phyloP scores from a whole-genome alignment of 2,888 invertebrate species.

The Zygaena filipendulae region DNA sequence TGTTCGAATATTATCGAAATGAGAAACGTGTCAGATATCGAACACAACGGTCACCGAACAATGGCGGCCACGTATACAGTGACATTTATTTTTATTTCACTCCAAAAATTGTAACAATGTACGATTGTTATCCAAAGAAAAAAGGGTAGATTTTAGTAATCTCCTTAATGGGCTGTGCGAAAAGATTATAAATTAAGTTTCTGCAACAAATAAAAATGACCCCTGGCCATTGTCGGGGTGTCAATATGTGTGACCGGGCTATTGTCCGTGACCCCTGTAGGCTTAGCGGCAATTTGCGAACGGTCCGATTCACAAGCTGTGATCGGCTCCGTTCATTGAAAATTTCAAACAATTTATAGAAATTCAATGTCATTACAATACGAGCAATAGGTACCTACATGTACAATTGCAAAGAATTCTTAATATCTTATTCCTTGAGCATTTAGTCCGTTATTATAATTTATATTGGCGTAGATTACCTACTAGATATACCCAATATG shows the following conservation, averaged over 20 bases:
- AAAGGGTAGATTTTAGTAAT: slow-evolving; percentile 67
- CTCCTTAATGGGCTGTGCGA: slow-evolving; percentile 69
- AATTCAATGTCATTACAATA: slow-evolving; percentile 32
- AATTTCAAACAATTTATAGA: slow-evolving; percentile 35
- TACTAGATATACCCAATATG: no score
- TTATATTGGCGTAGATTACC: no score
- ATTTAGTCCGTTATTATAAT: no score
- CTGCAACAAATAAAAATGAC: slow-evolving; percentile 69
- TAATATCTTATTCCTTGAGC: no score
- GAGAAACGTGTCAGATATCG: slow-evolving; percentile 54
- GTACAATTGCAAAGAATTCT: no score
- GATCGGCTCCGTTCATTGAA: slow-evolving; percentile 31
- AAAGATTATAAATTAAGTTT: slow-evolving; percentile 71
- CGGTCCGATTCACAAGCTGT: slow-evolving; percentile 45
- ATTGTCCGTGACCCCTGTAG: slow-evolving; percentile 59
- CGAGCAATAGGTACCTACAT: no score
- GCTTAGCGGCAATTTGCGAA: slow-evolving; percentile 60
- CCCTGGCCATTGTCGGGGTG: slow-evolving; percentile 63
- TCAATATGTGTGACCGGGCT: slow-evolving; percentile 66
- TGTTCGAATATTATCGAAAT: slow-evolving; percentile 42
- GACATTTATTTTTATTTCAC: slow-evolving; percentile 54
- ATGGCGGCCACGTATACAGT: slow-evolving; percentile 38
- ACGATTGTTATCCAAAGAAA: slow-evolving; percentile 58
- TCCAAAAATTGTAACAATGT: slow-evolving; percentile 57
- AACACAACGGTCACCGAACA: slow-evolving; percentile 48